Base-by-base conservation (phyloP, 2,888 invertebrate genomes). In the Acanthococcus lagerstroemiae region DNA sequence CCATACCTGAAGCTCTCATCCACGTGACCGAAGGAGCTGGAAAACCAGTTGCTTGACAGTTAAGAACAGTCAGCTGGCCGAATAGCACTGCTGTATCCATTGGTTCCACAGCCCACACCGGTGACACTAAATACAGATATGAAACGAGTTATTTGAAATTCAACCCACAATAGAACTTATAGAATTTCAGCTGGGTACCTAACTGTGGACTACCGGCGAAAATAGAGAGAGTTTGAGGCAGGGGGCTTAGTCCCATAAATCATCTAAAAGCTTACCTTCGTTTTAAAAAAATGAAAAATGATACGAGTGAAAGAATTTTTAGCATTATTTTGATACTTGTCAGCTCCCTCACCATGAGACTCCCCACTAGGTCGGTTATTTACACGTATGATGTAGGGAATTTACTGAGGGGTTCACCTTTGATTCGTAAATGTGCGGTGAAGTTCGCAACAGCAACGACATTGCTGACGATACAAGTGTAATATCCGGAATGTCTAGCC, bases 41-140 rank as follows among this genome's bases (percentile, higher is more conserved):
- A 77, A 86, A 89, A 44, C 90, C 90, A 72, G 84, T 84, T 0
- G 88, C 88, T 67, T 83, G 81, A 74, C 90, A 90, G 72, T 86
- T 83, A 56, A 86, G 81, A 66, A 84, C 77, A 68, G 87, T 82
- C 70, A 84, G 82, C 69, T 86, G 85, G 30, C 88, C 89, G 22
- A 86, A 78, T 69, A 88, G 80, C 46, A 85, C 84, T 67, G 86
- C 84, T 54, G 84, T 81, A 74, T 88, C 87, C 75, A 83, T 83
- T 24, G 87, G 88, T 73, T 88, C 88, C 68, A 83, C 80, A 22
- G 84, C 77, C 84, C 88, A 87, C n/a, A 84, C 82, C 25, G 88
- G 88, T 45, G 89, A 86, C 72, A 88, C 90, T 89, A 74, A 68
- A 74, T 73, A n/a, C n/a, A n/a, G n/a, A n/a, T n/a, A 75, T 67